phyloP scores from a whole-genome alignment of 2,888 invertebrate genomes.

The Drosophila affinis region DNA sequence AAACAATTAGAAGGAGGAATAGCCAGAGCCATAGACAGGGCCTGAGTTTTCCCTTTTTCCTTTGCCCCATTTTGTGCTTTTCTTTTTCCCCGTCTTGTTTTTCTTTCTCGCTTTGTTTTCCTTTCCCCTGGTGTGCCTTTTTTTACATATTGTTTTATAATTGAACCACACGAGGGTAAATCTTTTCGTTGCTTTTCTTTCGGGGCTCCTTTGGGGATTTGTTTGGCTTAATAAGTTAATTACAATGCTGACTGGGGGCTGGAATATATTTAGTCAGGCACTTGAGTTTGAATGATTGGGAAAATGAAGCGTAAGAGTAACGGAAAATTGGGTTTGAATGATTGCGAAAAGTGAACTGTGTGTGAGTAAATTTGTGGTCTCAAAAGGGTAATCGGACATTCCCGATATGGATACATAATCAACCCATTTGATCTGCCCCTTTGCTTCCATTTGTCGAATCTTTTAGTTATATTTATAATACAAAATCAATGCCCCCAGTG shows the following conservation, averaged over 20 bases:
- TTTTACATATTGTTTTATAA: slow-evolving; percentile 24
- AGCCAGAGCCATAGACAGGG: neutral
- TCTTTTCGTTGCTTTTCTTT: slow-evolving; percentile 1
- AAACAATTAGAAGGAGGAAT: slow-evolving; percentile 30
- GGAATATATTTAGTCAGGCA: too few species aligned
- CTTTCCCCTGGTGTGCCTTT: slow-evolving; percentile 9
- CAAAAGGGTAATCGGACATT: too few species aligned
- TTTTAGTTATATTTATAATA: neutral
- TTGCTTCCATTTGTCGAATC: too few species aligned
- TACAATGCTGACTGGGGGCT: neutral
- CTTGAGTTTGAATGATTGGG: neutral
- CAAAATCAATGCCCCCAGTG: neutral
- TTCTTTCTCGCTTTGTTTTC: slow-evolving; percentile 16
- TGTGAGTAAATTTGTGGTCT: too few species aligned
- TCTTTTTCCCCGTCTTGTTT: slow-evolving; percentile 19
- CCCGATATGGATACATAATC: too few species aligned
- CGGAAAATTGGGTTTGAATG: too few species aligned
- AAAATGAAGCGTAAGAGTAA: too few species aligned
- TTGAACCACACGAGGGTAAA: neutral
- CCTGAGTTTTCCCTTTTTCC: neutral
- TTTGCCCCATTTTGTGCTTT: slow-evolving; percentile 16
- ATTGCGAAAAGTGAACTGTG: neutral
- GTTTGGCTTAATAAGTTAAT: slow-evolving; percentile 10
- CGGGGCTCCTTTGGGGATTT: slow-evolving; percentile 1
- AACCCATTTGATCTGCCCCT: too few species aligned